These are phyloP conservation scores for Sweltsa coloradensis DNA, from an alignment of 1,140 invertebrate genomes.

Conservation along the genomic window DNA sequence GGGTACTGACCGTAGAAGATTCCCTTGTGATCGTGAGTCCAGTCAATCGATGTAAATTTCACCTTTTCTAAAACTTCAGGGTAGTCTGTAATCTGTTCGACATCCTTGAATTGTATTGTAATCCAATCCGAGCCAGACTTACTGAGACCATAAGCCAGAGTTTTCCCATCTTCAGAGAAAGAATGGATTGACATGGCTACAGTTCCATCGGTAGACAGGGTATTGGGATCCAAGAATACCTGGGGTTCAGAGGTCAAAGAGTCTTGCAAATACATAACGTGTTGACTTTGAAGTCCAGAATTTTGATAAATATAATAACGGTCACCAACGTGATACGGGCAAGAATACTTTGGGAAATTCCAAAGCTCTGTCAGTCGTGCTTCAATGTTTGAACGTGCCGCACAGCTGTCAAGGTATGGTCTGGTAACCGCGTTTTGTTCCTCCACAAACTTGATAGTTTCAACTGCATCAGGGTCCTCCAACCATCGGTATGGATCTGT, in stretches of 20 bases:
- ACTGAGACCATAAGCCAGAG: constrained; percentile 84
- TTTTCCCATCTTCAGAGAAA: constrained; percentile 85
- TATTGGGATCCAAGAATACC: constrained; percentile 95
- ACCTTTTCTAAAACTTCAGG: constrained; percentile 80
- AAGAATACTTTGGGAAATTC: constrained; percentile 93
- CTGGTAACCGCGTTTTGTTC: constrained; percentile 81
- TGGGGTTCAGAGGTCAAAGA: constrained; percentile 60
- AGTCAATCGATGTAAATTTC: constrained; percentile 82
- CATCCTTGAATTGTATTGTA: constrained; percentile 73
- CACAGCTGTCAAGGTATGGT: constrained; percentile 72
- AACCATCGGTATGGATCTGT: constrained; percentile 92
- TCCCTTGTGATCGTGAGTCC: constrained; percentile 92
- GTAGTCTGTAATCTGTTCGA: constrained; percentile 73
- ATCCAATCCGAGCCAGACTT: constrained; percentile 93
- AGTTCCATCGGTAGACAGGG: constrained; percentile 85
- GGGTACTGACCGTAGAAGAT: constrained; percentile 89
- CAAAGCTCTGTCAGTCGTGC: constrained; percentile 75
- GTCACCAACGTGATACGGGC: constrained; percentile 68
- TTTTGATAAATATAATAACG: constrained; percentile 92
- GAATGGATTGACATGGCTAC: constrained; percentile 62
- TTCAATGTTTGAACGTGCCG: constrained; percentile 57
- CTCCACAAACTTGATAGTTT: constrained; percentile 87
- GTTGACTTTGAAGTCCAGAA: constrained; percentile 92
- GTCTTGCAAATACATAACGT: constrained; percentile 87
- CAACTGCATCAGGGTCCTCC: constrained; percentile 86